Conservation (phyloP, 2,888 invertebrate species). For the Laspeyria flexula region DNA sequence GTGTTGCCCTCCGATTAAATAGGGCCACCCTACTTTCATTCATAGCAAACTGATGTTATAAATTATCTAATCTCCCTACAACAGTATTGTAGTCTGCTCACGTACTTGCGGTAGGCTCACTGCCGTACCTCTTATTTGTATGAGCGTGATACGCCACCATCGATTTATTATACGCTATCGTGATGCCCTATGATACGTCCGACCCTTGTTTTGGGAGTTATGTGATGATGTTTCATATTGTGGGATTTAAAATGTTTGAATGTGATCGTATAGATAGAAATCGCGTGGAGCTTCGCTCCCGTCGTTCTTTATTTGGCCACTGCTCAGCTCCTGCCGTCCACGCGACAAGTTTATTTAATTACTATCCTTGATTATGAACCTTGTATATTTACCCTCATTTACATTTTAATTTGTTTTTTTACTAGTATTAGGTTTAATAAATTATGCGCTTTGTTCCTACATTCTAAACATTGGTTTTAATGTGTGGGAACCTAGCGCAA, state of each 20-base stretch:
- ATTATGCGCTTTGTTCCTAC: too few species aligned
- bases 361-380: too few species aligned
- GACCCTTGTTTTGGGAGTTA: conserved; percentile 32
- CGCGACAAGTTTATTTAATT: too few species aligned
- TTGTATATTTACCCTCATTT: too few species aligned
- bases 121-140: conserved; percentile 52
- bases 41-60: conserved; percentile 10
- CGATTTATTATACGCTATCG: conserved; percentile 56
- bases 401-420: too few species aligned
- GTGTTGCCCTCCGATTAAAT: neutral
- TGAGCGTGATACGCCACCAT: conserved; percentile 45
- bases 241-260: neutral
- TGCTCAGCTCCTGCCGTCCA: too few species aligned
- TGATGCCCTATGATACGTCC: conserved; percentile 29
- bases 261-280: too few species aligned
- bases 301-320: too few species aligned
- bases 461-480: too few species aligned
- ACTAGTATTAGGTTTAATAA: too few species aligned
- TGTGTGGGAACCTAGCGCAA: too few species aligned
- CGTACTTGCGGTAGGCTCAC: conserved; percentile 68
- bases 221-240: conserved; percentile 24
- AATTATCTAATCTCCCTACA: conserved; percentile 23
- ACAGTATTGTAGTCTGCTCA: conserved; percentile 52
- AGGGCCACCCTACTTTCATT: conserved; percentile 1
- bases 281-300: too few species aligned